Conservation (phyloP, 2,113 vertebrate genomes). For the Gorsachius goisagi region DNA sequence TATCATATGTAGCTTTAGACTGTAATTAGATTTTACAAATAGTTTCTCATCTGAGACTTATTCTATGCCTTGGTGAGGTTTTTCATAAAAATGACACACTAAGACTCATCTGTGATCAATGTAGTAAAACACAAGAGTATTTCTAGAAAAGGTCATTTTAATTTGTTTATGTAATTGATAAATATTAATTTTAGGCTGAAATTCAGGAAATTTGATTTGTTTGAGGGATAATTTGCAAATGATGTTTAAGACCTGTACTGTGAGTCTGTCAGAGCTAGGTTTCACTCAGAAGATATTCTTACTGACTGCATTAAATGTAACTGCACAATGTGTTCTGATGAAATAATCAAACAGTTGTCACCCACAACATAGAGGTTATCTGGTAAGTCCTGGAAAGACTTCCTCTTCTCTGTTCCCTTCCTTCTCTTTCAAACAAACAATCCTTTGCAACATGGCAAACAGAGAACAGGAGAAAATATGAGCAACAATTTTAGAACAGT, state of each 20-base stretch:
- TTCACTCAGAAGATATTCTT: background rate
- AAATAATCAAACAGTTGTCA: background rate
- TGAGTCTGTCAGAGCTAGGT: background rate
- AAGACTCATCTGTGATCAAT: background rate
- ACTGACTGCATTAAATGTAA: background rate
- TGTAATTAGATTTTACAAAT: background rate
- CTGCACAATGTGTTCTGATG: background rate
- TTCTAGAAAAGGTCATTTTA: background rate
- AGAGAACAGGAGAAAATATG: background rate
- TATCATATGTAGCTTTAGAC: background rate
- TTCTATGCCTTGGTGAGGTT: background rate
- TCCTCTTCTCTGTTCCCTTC: background rate
- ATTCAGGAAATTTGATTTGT: background rate
- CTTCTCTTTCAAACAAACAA: background rate
- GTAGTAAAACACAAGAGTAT: background rate
- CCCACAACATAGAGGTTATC: background rate
- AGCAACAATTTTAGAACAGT: background rate
- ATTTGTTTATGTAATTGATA: background rate
- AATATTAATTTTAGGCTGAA: background rate
- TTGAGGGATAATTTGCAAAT: background rate
- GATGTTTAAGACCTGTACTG: background rate
- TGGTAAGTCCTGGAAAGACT: background rate
- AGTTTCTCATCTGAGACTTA: background rate
- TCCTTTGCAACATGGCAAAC: background rate
- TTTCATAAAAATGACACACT: background rate